Evolutionary conservation across 1,140 invertebrate genomes (phyloP).

Genomic region (Nymphalis io): DNA sequence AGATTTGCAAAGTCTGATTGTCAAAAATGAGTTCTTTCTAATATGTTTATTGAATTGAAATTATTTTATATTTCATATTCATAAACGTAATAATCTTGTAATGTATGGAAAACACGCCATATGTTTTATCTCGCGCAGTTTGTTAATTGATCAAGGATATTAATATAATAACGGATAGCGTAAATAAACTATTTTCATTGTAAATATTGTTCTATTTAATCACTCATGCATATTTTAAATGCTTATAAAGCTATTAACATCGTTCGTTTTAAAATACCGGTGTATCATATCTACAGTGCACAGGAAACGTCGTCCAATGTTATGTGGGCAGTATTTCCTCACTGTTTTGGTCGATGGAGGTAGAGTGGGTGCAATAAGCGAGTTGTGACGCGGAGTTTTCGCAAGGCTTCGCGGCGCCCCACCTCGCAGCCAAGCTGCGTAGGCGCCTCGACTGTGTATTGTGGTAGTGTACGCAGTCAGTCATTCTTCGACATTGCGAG

Average conservation of each 20-base stretch:
- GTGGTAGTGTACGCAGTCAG: conserved; percentile 27
- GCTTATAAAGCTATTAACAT: not conserved
- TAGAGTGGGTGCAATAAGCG: conserved; percentile 46
- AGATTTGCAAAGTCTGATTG: too few species aligned
- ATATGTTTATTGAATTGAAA: too few species aligned
- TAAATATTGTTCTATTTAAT: conserved; percentile 6
- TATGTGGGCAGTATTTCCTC: conserved; percentile 45
- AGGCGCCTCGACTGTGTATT: conserved; percentile 41
- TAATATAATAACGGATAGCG: not conserved
- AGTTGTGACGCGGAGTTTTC: conserved; percentile 59
- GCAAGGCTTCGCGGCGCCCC: conserved; percentile 74
- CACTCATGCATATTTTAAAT: conserved; percentile 1
- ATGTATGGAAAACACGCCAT: not conserved
- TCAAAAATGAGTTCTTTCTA: too few species aligned
- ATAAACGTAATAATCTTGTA: too few species aligned
- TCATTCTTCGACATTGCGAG: conserved; percentile 50
- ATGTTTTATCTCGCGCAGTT: not conserved
- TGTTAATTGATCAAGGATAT: not conserved
- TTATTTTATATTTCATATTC: too few species aligned
- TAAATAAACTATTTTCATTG: not conserved
- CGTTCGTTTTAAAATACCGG: not conserved
- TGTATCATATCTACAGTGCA: conserved; percentile 14
- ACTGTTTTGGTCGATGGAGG: conserved; percentile 28
- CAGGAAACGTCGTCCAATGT: conserved; percentile 40
- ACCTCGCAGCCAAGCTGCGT: conserved; percentile 44